These are phyloP conservation scores for Anguilla pacifica DNA, from an alignment of 2,797 vertebrate species.

Conservation along the genomic window DNA sequence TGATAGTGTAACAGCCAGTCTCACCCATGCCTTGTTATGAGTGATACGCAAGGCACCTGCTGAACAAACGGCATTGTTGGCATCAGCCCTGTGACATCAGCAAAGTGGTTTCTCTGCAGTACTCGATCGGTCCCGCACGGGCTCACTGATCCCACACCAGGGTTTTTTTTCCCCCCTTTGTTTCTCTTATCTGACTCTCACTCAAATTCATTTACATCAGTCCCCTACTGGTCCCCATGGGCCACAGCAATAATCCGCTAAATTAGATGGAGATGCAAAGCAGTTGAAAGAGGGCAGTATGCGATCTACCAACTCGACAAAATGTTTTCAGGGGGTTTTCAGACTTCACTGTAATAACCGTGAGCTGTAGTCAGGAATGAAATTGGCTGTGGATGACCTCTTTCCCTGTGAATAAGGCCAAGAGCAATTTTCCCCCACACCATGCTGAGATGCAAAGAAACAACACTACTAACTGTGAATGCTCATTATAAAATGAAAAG, in stretches of 20 bases:
- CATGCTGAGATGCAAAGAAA: not conserved
- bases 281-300: not conserved
- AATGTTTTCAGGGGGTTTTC: not conserved
- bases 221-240: not conserved
- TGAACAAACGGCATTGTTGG: not conserved
- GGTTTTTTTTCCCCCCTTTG: not conserved
- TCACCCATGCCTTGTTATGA: not conserved
- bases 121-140: not conserved
- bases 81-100: not conserved
- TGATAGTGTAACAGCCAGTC: not conserved
- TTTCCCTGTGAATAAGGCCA: not conserved
- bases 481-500: too few relatives aligned
- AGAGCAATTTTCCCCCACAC: not conserved
- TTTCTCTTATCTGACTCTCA: not conserved
- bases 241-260: not conserved
- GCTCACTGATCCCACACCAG: not conserved
- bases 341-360: not conserved
- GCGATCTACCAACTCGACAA: not conserved
- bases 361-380: not conserved
- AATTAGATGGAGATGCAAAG: slow-evolving; percentile 2
- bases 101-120: not conserved
- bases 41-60: not conserved
- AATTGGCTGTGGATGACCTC: not conserved
- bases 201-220: slow-evolving; percentile 13
- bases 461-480: too few relatives aligned